phyloP scores from a whole-genome alignment of 2,888 invertebrate species.

The Laspeyria flexula region DNA sequence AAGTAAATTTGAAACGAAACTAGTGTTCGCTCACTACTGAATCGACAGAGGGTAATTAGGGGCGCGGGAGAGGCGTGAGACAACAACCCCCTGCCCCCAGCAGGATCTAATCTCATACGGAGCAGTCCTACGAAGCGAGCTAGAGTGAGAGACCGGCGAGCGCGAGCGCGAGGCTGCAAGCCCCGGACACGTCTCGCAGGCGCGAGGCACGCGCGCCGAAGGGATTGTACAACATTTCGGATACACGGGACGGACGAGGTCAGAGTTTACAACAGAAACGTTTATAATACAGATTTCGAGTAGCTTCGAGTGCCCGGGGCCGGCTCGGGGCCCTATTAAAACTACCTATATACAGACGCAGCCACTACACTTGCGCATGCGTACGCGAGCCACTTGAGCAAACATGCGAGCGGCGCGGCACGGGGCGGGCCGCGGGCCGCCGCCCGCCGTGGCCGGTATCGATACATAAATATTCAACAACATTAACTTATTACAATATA shows the following conservation, averaged over 20 bases:
- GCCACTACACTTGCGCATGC: conserved; percentile 73
- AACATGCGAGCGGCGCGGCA: conserved; percentile 60
- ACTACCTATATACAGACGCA: conserved; percentile 79
- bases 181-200: conserved; percentile 32
- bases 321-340: conserved; percentile 63
- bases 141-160: conserved; percentile 46
- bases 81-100: conserved; percentile 28
- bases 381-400: conserved; percentile 78
- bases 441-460: conserved; percentile 49
- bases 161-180: conserved; percentile 46
- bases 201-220: conserved; percentile 26
- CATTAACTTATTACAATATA: conserved; percentile 52
- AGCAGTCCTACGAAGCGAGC: conserved; percentile 71
- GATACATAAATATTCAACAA: conserved; percentile 62
- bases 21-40: conserved; percentile 79
- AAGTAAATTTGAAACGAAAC: conserved; percentile 81
- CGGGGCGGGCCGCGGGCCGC: conserved; percentile 24
- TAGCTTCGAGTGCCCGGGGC: conserved; percentile 53
- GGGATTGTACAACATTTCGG: conserved; percentile 32
- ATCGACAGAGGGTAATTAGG: conserved; percentile 63
- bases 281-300: conserved; percentile 51
- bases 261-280: conserved; percentile 47
- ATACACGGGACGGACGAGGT: conserved; percentile 56
- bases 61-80: conserved; percentile 38
- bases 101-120: conserved; percentile 62